Base-by-base conservation (phyloP, 2,113 vertebrate species). In the Psittacara wagleri region DNA sequence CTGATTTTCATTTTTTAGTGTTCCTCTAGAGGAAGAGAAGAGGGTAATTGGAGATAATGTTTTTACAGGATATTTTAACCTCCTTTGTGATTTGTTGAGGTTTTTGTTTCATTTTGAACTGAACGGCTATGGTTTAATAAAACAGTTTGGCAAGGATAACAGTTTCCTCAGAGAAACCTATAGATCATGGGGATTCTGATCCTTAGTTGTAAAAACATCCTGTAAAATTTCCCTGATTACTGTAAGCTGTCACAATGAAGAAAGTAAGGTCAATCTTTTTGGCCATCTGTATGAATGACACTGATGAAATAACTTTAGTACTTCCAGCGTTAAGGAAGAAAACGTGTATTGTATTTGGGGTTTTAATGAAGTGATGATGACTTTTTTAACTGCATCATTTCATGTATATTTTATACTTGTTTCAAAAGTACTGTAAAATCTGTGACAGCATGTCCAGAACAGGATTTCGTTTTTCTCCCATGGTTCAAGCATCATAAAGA, bases 1-100 rank as follows among this genome's bases (percentile, higher is more conserved):
- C 6, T 63, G 17, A 0, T 11, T 70, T 70, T 77, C 7, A 63
- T 0, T 18, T 70, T 66, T 77, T 11, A 52, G 9, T 57, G 9
- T 68, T 91, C 43, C 44, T 46, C 6, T 52, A 46, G 5, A 29
- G 11, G 19, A 10, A 11, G 5, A 20, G 16, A 62, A 83, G 15
- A 28, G 5, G 6, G 6, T 17, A 80, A 48, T 27, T 54, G 46
- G 7, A 31, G 17, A 31, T 41, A 11, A 67, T 27, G 6, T 41
- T 79, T 73, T 73, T 46, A 8, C 28, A 46, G 19, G 3, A 6
- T 66, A 85, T 37, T 66, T 79, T 59, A 39, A n/a, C 29, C 28
- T 44, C 4, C 59, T 51, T 75, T 67, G 9, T 67, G 7, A 24
- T 75, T 59, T 10, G 57, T n/a, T 57, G 55, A 57, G 19, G 9